Base-by-base conservation (phyloP, 2,888 invertebrate species). In the Noctua janthe region DNA sequence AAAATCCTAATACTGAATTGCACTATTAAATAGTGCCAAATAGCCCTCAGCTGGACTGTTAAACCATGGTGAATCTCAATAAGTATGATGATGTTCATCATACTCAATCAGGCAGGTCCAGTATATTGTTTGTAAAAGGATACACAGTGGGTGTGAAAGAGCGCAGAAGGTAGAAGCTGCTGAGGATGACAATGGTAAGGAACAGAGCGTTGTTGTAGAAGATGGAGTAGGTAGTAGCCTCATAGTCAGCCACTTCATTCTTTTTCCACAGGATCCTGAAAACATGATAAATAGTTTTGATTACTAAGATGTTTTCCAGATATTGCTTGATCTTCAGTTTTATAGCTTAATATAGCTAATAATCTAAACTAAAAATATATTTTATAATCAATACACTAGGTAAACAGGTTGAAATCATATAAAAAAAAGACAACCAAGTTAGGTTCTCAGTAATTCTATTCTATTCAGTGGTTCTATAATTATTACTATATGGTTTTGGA, bases 151-250 rank as follows among this genome's bases (percentile, higher is more conserved):
- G 99, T 84, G 98, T 98, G 92, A 99, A 98, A 81, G 99, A 98
- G 93, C 98, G 98, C 91, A 99, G 97, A 78, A 99, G 93, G 96
- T 99, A 99, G 97, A 99, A 99, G 91, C 99, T 99, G 90, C 98
- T 98, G 88, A 99, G 97, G 90, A 99, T 99, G 76, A 99, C 98
- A 82, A 99, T 97, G 79, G 99, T 98, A 95, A 99, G 97, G 97
- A 99, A 99, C 85, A 99, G 96, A 35, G 99, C 99, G 94, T 99
- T 99, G 97, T 99, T 99, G 97, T 99, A 99, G 97, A 99, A 99
- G 93, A 99, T 99, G 72, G 99, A 98, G 95, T 99, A 99, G 2
- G 99, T 99, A 59, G 99, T 99, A 0, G 99, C 99, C 97, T 99
- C 99, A 94, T 99, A 99, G 94, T 99, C 99, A 43, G 99, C 99